A percentile compares a stretch with the other conserved stretches of the same genome.
Conservation (phyloP, 2,113 vertebrate species). For the Scopus umbretta region DNA sequence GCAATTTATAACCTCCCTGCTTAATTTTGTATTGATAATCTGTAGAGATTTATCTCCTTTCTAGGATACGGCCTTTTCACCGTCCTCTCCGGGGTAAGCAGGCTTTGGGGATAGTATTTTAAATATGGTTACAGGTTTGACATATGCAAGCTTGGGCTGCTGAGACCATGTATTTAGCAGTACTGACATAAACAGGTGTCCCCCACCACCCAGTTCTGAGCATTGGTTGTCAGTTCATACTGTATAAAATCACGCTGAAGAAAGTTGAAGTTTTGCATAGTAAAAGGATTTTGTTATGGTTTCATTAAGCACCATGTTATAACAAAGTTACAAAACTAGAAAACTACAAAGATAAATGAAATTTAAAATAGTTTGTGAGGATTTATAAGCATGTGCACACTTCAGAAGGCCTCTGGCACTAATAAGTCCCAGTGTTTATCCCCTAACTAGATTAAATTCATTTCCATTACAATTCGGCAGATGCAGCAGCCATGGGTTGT, state of each 20-base stretch:
- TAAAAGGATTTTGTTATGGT: not conserved
- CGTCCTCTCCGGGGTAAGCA: not conserved
- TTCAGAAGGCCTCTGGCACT: constrained; percentile 22
- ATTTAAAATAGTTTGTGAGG: constrained; percentile 3
- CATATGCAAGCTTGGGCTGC: not conserved
- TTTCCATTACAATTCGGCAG: constrained; percentile 39
- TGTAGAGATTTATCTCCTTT: not conserved
- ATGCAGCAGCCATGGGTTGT: not conserved
- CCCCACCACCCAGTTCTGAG: not conserved
- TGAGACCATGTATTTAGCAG: not conserved
- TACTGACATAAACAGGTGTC: not conserved
- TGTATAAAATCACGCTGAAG: not conserved
- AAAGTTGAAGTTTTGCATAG: not conserved
- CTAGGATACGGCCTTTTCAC: not conserved
- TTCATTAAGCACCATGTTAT: not conserved
- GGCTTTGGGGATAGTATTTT: not conserved
- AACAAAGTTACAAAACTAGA: not conserved
- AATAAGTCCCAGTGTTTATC: not conserved
- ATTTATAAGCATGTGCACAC: not conserved
- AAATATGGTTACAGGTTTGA: not conserved
- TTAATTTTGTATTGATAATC: not conserved
- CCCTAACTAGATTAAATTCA: constrained; percentile 22
- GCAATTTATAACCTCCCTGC: not conserved
- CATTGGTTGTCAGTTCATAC: not conserved
- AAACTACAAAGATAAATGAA: not conserved